phyloP scores from a whole-genome alignment of 2,888 invertebrate genomes.

The Hermaeophaga mercurialis region DNA sequence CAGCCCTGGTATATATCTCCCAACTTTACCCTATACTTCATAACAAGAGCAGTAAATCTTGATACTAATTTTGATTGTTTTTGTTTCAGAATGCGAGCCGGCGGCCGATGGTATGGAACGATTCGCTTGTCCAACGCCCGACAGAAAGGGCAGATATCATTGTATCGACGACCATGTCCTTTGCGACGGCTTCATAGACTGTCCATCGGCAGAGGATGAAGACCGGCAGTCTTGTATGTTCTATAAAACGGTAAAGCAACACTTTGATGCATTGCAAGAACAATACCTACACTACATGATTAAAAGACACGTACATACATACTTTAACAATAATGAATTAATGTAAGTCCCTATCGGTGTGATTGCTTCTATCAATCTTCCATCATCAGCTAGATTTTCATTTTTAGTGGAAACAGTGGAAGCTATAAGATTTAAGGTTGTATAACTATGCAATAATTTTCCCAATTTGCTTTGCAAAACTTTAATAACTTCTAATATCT shows the following conservation, averaged over 20 bases:
- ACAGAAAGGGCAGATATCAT: conserved; percentile 88
- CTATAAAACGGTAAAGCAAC: conserved; percentile 84
- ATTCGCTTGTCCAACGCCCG: conserved; percentile 92
- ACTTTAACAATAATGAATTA: conserved; percentile 5
- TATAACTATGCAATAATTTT: neutral
- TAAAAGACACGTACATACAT: conserved; percentile 10
- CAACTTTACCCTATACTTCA: too few relatives aligned
- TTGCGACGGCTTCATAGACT: conserved; percentile 94
- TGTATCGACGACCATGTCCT: conserved; percentile 95
- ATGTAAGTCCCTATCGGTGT: neutral
- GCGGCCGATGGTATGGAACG: conserved; percentile 93
- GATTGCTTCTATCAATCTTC: neutral
- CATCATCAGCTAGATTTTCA: neutral
- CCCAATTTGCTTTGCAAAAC: too few relatives aligned
- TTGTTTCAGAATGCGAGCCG: conserved; percentile 83
- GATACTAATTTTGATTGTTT: too few relatives aligned
- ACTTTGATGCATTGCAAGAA: conserved; percentile 4
- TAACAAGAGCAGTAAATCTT: too few relatives aligned
- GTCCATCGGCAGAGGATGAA: conserved; percentile 91
- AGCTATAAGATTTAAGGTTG: neutral
- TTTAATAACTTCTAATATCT: too few relatives aligned
- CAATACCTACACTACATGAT: conserved; percentile 10
- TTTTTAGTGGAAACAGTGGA: neutral
- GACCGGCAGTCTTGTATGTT: conserved; percentile 94
- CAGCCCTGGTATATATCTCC: too few relatives aligned